Evolutionary conservation across 2,113 vertebrate genomes (phyloP), one percentile per base, ranked within the genome.

Genomic region (Oryzias melastigma): DNA sequence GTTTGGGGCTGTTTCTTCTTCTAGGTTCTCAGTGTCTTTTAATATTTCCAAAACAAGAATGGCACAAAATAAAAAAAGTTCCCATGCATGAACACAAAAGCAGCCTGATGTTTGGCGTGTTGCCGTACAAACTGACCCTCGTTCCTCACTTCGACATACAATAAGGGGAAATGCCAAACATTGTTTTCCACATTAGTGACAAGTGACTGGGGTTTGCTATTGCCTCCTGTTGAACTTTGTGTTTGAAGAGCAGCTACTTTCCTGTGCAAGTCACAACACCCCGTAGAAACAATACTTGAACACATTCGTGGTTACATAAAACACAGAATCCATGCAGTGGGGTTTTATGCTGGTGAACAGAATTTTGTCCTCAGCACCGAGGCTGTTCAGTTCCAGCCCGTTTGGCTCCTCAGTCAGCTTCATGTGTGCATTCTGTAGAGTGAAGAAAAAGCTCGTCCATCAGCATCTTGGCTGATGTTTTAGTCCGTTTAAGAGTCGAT

Each of bases 271-370:
- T 78, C 74, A 73, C 64, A 1, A 49, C 47, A 66, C n/a, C 35
- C 71, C 47, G 17, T 46, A 74, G 5, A 56, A 74, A 74, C 41
- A 66, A 65, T 51, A 63, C 43, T 60, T 77, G 19, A 73, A 62
- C 64, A 63, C 62, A 80, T 70, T 72, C 54, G 7, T 58, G 57
- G 72, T 72, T 52, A 76, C 24, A 59, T 19, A 65, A 29, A 78
- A 82, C 65, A 71, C 46, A 74, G 45, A 70, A 82, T 63, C 69
- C 85, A 88, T 87, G 85, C 81, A 83, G 81, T 85, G 83, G 58
- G 25, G 4, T 74, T 7, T 63, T 19, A 58, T 66, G 61, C 54
- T 59, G n/a, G 58, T 29, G 56, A 72, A 62, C 62, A 50, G 50
- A n/a, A 17, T 20, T 12, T 14, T 50, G 56, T 75, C 49, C 42